Conservation (phyloP, 2,797 vertebrate species). For the Carcharodon carcharias region DNA sequence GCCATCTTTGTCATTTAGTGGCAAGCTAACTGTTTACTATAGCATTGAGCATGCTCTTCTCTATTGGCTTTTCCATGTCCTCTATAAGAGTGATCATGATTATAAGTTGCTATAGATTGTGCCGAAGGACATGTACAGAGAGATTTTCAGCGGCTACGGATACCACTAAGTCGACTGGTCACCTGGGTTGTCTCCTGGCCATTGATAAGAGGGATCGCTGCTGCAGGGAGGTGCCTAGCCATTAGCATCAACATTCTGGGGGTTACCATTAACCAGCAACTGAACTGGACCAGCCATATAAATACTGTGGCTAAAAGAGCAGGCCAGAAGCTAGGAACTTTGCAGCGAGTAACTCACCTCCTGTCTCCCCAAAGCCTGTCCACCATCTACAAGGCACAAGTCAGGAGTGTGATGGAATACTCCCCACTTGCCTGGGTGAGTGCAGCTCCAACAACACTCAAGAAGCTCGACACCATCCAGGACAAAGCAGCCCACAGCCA, state of each 20-base stretch:
- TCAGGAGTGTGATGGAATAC: too few relatives aligned
- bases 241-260: neutral
- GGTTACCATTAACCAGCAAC: neutral
- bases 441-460: too few relatives aligned
- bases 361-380: too few relatives aligned
- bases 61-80: neutral
- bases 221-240: neutral
- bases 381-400: too few relatives aligned
- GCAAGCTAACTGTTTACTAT: neutral
- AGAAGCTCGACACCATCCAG: too few relatives aligned
- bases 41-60: neutral
- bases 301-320: neutral
- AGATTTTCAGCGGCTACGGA: neutral
- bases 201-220: neutral
- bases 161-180: neutral
- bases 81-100: neutral
- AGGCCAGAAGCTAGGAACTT: neutral
- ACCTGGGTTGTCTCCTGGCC: neutral
- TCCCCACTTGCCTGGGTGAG: too few relatives aligned
- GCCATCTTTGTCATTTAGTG: slow-evolving; percentile 23
- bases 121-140: neutral
- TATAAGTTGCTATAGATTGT: neutral
- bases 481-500: too few relatives aligned
- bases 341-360: too few relatives aligned
- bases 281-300: neutral